Evolutionary conservation across 2,888 invertebrate genomes (phyloP).

Genomic region (Villa cingulata): DNA sequence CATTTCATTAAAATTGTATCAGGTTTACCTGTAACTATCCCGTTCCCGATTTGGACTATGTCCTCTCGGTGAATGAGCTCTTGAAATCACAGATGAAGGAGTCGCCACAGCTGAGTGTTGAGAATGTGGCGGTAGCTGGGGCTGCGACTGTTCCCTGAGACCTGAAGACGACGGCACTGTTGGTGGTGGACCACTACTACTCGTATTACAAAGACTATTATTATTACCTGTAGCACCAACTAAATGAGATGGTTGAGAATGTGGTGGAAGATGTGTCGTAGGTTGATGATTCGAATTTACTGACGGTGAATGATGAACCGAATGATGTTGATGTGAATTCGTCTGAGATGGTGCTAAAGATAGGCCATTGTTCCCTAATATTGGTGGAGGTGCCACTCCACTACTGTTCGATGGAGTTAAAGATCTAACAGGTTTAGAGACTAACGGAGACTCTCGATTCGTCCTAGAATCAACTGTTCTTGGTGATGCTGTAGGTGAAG

Average conservation of each 20-base stretch:
- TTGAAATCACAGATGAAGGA: slow-evolving; percentile 37
- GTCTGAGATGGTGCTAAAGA: slow-evolving; percentile 11
- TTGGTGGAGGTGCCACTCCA: slow-evolving; percentile 9
- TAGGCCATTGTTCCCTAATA: slow-evolving; percentile 15
- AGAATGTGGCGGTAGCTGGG: slow-evolving; percentile 21
- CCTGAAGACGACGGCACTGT: slow-evolving; percentile 15
- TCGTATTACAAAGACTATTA: slow-evolving; percentile 13
- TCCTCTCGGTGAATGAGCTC: slow-evolving; percentile 60
- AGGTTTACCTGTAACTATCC: slow-evolving; percentile 66
- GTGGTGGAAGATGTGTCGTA: slow-evolving; percentile 8
- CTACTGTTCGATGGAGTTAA: slow-evolving; percentile 18
- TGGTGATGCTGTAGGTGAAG: slow-evolving; percentile 50
- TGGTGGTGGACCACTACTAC: slow-evolving; percentile 14
- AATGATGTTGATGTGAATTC: slow-evolving; percentile 16
- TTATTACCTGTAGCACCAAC: slow-evolving; percentile 10
- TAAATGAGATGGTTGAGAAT: slow-evolving; percentile 19
- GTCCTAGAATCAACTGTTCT: slow-evolving; percentile 42
- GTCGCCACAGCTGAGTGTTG: slow-evolving; percentile 25
- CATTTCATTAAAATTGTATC: background rate
- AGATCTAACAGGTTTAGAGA: slow-evolving; percentile 20
- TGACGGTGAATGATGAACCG: slow-evolving; percentile 9
- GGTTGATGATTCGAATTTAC: slow-evolving; percentile 3
- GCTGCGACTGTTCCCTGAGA: slow-evolving; percentile 19
- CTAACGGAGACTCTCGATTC: slow-evolving; percentile 22
- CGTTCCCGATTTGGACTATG: slow-evolving; percentile 68